Evolutionary conservation across 2,113 vertebrate genomes (phyloP), one percentile per base, ranked within the genome.

Genomic region (Tiliqua scincoides): DNA sequence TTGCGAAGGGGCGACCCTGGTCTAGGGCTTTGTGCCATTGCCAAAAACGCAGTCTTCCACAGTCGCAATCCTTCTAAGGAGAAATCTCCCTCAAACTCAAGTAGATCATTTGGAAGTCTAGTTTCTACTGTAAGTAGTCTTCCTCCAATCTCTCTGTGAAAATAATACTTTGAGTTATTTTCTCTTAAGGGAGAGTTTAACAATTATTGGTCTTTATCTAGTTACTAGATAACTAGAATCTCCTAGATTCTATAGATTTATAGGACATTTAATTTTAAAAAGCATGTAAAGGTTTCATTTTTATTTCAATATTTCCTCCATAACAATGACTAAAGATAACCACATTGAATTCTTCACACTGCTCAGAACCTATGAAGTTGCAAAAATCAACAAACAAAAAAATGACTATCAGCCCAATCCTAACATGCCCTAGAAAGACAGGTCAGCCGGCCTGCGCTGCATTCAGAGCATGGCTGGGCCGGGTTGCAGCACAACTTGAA

Each of bases 21-120:
- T 90, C 95, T 95, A 90, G 96, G 95, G 91, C 93, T 91, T 68
- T 96, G 97, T 4, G 98, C 98, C 98, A 99, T 99, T 87, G 97
- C 98, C 37, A 97, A 98, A 94, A 99, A 99, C 0, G 98, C 99
- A 0, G 97, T 98, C 96, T 99, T 99, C 99, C 99, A 99, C 68
- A 99, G 97, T 67, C 95, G 95, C n/a, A 99, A 96, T 82, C 99
- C 99, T 91, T 99, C 98, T 89, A 98, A 92, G 48, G 97, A 98
- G 91, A 99, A 97, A 88, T 98, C 98, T 61, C 99, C 98, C 77
- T 96, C 97, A 94, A 99, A 99, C 91, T 99, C 99, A 1, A 95
- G 90, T 32, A 99, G 95, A 93, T 98, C 97, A 89, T 97, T 97
- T 32, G 97, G 95, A 92, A 98, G 96, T 84, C 97, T 98, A 78